Base-by-base conservation (phyloP, 2,797 vertebrate genomes). In the Manis javanica region DNA sequence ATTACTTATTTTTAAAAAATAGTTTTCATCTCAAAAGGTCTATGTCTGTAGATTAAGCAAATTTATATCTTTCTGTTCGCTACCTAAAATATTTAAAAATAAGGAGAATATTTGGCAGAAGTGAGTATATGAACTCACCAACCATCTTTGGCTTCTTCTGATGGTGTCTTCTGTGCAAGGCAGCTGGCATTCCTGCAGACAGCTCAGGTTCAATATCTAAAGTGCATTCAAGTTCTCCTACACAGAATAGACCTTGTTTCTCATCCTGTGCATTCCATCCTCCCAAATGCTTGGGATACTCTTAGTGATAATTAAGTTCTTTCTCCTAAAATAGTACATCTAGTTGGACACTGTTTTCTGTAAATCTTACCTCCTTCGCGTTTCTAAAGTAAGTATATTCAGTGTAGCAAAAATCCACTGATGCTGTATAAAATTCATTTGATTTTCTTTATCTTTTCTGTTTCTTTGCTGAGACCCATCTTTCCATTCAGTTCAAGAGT, bases 41-140 rank as follows among this genome's bases (percentile, higher is more conserved):
- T 79, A 61, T 18, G 42, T 5, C 2, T 63, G n/a, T 10, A 4
- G 29, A n/a, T 51, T 61, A 63, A 93, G 42, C 63, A 61, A 79
- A 69, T 90, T 93, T 61, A 39, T n/a, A 14, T 71, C 5, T 24
- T 5, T 77, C n/a, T 34, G 6, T 46, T 82, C 18, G 31, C n/a
- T 64, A 69, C n/a, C n/a, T 79, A 93, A 81, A 39, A 53, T 59
- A 84, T 79, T 84, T 63, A 53, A 91, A 87, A 82, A 71, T 37
- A 81, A 90, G 5, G n/a, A 84, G 61, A 84, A 75, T 64, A 91
- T 37, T 64, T 75, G 19, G 46, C 51, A 8, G 42, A 51, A 82
- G 34, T 82, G 7, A 42, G 51, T 18, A 5, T 63, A 39, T 64
- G 64, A 49, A 61, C 61, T 72, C 14, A 46, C 34, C 29, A 26